Evolutionary conservation across 2,113 vertebrate genomes (phyloP).

Genomic region (Eublepharis macularius): DNA sequence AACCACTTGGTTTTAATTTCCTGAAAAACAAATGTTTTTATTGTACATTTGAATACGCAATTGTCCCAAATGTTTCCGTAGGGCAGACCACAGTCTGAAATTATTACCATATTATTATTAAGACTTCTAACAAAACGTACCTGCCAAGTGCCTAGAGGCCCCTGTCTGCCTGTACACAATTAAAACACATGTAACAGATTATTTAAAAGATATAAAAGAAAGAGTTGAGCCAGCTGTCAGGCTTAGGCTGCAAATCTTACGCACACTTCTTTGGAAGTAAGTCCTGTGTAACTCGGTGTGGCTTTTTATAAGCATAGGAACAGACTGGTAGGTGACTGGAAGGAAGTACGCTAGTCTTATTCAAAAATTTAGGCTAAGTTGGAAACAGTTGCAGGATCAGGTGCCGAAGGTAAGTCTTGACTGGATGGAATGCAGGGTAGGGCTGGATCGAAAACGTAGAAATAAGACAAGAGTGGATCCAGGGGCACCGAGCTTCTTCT

Average conservation of each 20-base stretch:
- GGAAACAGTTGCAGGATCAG: not conserved
- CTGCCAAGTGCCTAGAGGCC: not conserved
- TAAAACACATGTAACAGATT: not conserved
- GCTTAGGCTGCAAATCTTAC: not conserved
- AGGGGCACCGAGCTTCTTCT: too few species aligned
- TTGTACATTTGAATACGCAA: constrained; percentile 48
- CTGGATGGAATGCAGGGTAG: not conserved
- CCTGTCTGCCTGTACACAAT: not conserved
- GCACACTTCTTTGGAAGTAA: not conserved
- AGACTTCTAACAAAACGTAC: not conserved
- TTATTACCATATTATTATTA: constrained; percentile 8
- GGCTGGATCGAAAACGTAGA: not conserved
- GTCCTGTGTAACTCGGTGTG: not conserved
- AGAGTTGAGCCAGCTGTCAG: not conserved
- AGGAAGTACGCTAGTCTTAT: not conserved
- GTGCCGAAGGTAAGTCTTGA: not conserved
- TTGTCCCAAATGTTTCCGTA: constrained; percentile 52
- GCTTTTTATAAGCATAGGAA: not conserved
- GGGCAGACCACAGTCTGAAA: constrained; percentile 39
- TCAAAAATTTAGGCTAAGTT: not conserved
- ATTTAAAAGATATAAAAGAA: not conserved
- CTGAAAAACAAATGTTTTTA: constrained; percentile 34
- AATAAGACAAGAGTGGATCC: not conserved
- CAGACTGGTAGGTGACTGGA: too few species aligned
- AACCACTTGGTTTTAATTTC: constrained; percentile 59